These are phyloP conservation scores for Ochlodes sylvanus DNA, from an alignment of 2,888 invertebrate genomes.

Conservation along the genomic window DNA sequence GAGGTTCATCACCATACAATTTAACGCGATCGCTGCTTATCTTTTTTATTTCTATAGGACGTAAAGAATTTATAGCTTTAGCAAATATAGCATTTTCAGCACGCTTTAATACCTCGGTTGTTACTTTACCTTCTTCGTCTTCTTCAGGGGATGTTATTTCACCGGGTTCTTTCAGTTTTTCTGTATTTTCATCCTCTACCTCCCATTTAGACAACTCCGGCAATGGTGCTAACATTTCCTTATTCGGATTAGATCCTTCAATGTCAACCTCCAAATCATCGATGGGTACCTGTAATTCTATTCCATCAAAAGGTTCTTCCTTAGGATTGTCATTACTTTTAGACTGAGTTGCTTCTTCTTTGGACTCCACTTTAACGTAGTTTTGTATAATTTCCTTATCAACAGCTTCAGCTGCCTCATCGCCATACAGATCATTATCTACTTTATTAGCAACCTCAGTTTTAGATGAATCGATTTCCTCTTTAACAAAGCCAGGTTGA, in stretches of 20 bases:
- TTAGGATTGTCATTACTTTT: slow-evolving; percentile 68
- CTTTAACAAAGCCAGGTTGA: slow-evolving; percentile 41
- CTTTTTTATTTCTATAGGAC: slow-evolving; percentile 91
- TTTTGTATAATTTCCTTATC: slow-evolving; percentile 85
- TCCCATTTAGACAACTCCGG: slow-evolving; percentile 97
- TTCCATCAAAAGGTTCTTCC: slow-evolving; percentile 83
- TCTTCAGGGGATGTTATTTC: slow-evolving; percentile 78
- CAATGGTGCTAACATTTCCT: slow-evolving; percentile 89
- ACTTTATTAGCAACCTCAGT: slow-evolving; percentile 50
- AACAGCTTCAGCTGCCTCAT: slow-evolving; percentile 80
- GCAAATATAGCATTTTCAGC: slow-evolving; percentile 97
- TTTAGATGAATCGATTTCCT: slow-evolving; percentile 50
- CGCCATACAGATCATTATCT: slow-evolving; percentile 79
- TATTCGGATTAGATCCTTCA: slow-evolving; percentile 64
- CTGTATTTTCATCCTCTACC: slow-evolving; percentile 85
- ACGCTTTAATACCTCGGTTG: slow-evolving; percentile 94
- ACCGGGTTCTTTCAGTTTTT: slow-evolving; percentile 75
- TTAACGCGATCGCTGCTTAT: slow-evolving; percentile 89
- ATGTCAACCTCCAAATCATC: slow-evolving; percentile 84
- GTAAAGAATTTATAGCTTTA: slow-evolving; percentile 92
- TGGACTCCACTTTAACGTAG: slow-evolving; percentile 76
- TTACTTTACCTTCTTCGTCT: slow-evolving; percentile 88
- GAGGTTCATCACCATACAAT: slow-evolving; percentile 84
- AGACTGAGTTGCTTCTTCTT: slow-evolving; percentile 46
- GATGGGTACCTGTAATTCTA: slow-evolving; percentile 84